Conservation (phyloP, 2,797 vertebrate species). For the Galagoides demidoff region DNA sequence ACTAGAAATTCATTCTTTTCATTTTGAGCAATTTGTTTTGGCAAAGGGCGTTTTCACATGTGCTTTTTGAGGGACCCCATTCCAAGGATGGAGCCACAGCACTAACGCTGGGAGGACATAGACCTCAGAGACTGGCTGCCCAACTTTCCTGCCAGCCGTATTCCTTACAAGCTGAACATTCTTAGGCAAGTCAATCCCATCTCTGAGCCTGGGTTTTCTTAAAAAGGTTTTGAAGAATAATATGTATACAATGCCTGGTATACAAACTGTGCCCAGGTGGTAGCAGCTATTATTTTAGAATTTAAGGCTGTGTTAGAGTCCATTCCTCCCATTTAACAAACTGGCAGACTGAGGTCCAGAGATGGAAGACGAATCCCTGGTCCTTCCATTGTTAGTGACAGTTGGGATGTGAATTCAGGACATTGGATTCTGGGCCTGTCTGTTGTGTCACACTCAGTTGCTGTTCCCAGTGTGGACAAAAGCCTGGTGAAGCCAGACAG, state of each 20-base stretch:
- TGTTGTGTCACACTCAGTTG: neutral
- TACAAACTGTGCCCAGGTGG: neutral
- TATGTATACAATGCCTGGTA: accelerated
- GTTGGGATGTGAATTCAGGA: neutral
- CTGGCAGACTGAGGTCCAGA: neutral
- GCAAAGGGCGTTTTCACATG: neutral
- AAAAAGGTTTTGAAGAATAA: neutral
- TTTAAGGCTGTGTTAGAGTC: neutral
- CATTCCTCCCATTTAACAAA: neutral
- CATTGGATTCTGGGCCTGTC: neutral
- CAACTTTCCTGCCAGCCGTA: accelerated
- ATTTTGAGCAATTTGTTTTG: neutral
- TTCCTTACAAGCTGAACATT: accelerated
- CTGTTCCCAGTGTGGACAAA: neutral
- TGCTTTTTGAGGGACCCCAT: neutral
- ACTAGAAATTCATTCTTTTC: neutral
- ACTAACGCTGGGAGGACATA: neutral
- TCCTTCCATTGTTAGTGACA: neutral
- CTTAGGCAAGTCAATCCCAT: neutral
- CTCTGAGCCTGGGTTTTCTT: neutral
- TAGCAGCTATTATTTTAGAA: neutral
- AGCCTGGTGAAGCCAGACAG: neutral
- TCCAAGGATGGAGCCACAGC: neutral
- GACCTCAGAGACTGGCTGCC: neutral
- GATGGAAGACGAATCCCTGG: neutral